These are phyloP conservation scores for Epicampocera succincta DNA, from an alignment of 2,888 invertebrate species.

Conservation along the genomic window DNA sequence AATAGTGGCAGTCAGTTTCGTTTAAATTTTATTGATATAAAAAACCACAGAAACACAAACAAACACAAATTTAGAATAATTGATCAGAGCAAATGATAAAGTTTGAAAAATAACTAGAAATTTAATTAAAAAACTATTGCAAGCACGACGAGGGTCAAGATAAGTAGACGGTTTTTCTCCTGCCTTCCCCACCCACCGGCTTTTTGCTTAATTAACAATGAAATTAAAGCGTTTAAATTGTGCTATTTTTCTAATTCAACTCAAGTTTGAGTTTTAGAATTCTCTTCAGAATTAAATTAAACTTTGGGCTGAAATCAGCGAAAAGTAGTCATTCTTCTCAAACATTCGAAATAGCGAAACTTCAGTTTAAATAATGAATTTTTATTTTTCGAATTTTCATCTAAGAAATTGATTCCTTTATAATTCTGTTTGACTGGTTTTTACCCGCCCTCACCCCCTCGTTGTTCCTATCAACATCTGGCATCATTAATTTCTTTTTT, in stretches of 20 bases:
- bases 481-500: slow-evolving; percentile 64
- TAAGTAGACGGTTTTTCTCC: not conserved
- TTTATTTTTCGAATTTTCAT: no score
- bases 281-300: no score
- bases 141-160: slow-evolving; percentile 1
- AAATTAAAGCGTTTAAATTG: not conserved
- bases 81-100: slow-evolving; percentile 52
- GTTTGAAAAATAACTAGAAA: slow-evolving; percentile 41
- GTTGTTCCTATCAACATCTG: slow-evolving; percentile 52
- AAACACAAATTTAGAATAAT: slow-evolving; percentile 55
- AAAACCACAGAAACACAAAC: slow-evolving; percentile 18
- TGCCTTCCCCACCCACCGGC: no score
- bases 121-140: slow-evolving; percentile 34
- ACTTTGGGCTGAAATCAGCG: no score
- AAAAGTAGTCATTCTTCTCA: no score
- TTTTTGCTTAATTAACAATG: not conserved
- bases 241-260: no score
- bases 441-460: not conserved
- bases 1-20: slow-evolving; percentile 38
- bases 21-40: slow-evolving; percentile 46
- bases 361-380: no score
- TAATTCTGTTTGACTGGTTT: not conserved
- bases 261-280: no score
- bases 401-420: not conserved
- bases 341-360: no score